Base-by-base conservation (phyloP, 2,888 invertebrate species). In the Augiades crinisus region DNA sequence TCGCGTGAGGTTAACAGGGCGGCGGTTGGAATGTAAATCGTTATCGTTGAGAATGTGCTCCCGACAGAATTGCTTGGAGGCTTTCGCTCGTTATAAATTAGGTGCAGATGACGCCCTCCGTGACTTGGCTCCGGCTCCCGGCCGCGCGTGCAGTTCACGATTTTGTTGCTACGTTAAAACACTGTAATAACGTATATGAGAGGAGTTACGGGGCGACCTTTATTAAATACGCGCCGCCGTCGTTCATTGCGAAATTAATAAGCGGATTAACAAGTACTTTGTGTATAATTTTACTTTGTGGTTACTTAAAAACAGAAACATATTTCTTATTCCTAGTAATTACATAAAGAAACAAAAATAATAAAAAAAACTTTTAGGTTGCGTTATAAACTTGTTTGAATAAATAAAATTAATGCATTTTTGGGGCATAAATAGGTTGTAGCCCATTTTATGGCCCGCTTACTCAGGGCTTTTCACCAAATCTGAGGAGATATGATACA, bases 61-160 rank as follows among this genome's bases (percentile, higher is more conserved):
- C 33, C 17, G 41, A 43, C 49, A 34, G 27, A 30, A 47, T 47
- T 19, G 19, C 37, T 37, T 16, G 47, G 47, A 41, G 41, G 47
- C 54, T 56, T 57, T 52, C 51, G 52, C 66, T 65, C 63, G 69
- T 68, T 67, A 77, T 78, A 80, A 77, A 81, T 80, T 73, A 73
- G 63, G 64, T 68, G 73, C 75, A 78, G 76, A 68, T 75, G 75
- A 63, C 64, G 67, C 67, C 63, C 56, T 61, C 64, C 68, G 77
- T 71, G 70, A 71, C 70, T 74, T 59, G 67, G 64, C 62, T 60
- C 54, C 55, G 34, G 53, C 56, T 57, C 58, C 61, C 60, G 55
- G 55, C 56, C 58, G 60, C 63, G 61, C 59, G 57, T 62, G 60
- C 60, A 58, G 58, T 59, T 58, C 61, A 59, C 57, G 55, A 52